Conservation (phyloP, 23 tunicate species). For the Corella eumyota region DNA sequence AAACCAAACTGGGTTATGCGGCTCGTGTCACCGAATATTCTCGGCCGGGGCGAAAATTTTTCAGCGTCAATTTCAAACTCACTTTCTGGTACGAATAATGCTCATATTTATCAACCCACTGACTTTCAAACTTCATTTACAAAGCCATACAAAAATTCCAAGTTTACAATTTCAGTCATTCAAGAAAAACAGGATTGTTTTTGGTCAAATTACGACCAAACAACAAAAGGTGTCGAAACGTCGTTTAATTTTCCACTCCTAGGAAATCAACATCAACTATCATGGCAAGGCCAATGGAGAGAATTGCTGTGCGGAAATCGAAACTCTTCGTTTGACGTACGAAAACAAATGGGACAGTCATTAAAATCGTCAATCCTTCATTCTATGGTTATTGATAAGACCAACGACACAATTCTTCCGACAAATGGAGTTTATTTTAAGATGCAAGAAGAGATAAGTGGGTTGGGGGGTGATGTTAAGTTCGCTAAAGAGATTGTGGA, state of each 20-base stretch:
- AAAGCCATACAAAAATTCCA: slow-evolving; percentile 38
- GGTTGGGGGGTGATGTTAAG: slow-evolving; percentile 32
- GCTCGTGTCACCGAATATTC: slow-evolving; percentile 60
- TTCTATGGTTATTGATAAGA: slow-evolving; percentile 34
- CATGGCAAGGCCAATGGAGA: slow-evolving; percentile 60
- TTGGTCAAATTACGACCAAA: slow-evolving; percentile 44
- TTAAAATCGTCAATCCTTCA: slow-evolving; percentile 67
- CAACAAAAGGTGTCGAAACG: slow-evolving; percentile 25
- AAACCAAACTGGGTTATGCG: slow-evolving; percentile 64
- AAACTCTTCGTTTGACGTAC: slow-evolving; percentile 25
- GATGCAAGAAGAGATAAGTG: slow-evolving; percentile 65
- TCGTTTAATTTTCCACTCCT: slow-evolving; percentile 27
- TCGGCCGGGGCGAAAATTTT: slow-evolving; percentile 71
- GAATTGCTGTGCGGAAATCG: slow-evolving; percentile 20
- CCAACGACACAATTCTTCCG: slow-evolving; percentile 54
- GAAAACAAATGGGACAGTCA: slow-evolving; percentile 60
- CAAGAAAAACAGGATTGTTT: slow-evolving; percentile 52
- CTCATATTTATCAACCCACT: slow-evolving; percentile 28
- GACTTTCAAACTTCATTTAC: slow-evolving; percentile 33
- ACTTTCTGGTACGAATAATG: neutral
- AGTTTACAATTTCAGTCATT: slow-evolving; percentile 4
- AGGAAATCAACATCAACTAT: slow-evolving; percentile 43
- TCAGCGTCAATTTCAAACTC: slow-evolving; percentile 45
- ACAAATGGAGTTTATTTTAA: slow-evolving; percentile 33
- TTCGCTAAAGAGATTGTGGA: slow-evolving; percentile 47